phyloP scores from a whole-genome alignment of 2,797 vertebrate species.

The Myoxocephalus aenaeus region DNA sequence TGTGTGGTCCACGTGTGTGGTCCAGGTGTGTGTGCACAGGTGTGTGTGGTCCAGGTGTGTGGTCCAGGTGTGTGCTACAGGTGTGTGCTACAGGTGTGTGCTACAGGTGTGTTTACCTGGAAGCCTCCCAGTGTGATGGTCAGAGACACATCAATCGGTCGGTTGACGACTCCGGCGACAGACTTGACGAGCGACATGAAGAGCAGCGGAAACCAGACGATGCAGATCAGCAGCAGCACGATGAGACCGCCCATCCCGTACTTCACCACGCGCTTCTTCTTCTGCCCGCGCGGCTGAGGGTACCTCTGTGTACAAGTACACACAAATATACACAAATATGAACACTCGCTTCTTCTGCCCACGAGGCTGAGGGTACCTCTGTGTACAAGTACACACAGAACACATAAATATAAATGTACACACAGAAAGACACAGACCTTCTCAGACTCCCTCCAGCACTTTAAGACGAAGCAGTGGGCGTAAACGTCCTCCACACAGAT shows the following conservation, averaged over 20 bases:
- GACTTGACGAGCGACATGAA: conserved; percentile 97
- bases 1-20: background rate
- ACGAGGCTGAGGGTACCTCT: conserved; percentile 96
- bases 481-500: conserved; percentile 76
- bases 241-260: conserved; percentile 98
- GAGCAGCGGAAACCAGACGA: conserved; percentile 97
- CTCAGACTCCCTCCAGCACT: conserved; percentile 73
- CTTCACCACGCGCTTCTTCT: conserved; percentile 97
- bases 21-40: no score
- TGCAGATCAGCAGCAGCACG: conserved; percentile 94
- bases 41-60: background rate
- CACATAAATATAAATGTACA: background rate
- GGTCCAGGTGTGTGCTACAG: background rate
- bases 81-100: background rate
- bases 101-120: conserved; percentile 84
- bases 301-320: conserved; percentile 86
- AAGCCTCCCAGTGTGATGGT: conserved; percentile 95
- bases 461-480: conserved; percentile 70
- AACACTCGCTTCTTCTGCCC: conserved; percentile 83
- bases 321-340: background rate
- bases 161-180: conserved; percentile 95
- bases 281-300: conserved; percentile 95
- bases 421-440: conserved; percentile 38
- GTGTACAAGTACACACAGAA: conserved; percentile 45
- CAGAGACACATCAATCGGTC: conserved; percentile 92